These are phyloP conservation scores for Trachymyrmex septentrionalis DNA, from an alignment of 1,140 invertebrate species.

Conservation along the genomic window DNA sequence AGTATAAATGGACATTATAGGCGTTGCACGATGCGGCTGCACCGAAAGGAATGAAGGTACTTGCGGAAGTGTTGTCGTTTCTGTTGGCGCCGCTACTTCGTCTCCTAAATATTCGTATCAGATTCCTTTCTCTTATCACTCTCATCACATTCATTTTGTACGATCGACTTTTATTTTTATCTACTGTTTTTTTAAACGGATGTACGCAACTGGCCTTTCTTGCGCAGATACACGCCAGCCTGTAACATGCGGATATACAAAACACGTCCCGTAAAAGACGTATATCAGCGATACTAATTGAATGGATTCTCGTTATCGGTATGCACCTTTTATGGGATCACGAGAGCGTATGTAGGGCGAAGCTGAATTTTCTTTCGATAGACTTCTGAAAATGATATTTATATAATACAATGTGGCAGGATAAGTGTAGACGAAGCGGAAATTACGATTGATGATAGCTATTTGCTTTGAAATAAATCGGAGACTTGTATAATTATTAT, in stretches of 20 bases:
- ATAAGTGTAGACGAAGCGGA: not conserved
- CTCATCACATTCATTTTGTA: constrained; percentile 45
- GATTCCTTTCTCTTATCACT: constrained; percentile 59
- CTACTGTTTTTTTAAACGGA: constrained; percentile 18
- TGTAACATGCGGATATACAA: not conserved
- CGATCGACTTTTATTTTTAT: constrained; percentile 58
- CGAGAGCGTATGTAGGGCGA: constrained; percentile 4
- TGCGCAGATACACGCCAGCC: not conserved
- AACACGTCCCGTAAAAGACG: not conserved
- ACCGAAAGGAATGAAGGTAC: not conserved
- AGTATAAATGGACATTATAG: constrained; percentile 72
- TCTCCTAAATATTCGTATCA: constrained; percentile 67
- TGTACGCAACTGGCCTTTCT: constrained; percentile 9
- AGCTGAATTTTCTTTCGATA: constrained; percentile 43
- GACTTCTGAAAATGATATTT: not conserved
- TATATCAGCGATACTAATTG: not conserved
- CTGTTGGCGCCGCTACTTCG: constrained; percentile 51
- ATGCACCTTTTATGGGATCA: constrained; percentile 12
- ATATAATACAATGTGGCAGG: not conserved
- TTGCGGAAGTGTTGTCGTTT: not conserved
- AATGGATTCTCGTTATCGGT: not conserved
- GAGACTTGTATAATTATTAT: constrained; percentile 1
- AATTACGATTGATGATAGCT: not conserved
- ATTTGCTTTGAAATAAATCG: not conserved
- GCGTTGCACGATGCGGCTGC: constrained; percentile 66